Conservation (phyloP, 2,797 vertebrate species). For the Helostoma temminkii region DNA sequence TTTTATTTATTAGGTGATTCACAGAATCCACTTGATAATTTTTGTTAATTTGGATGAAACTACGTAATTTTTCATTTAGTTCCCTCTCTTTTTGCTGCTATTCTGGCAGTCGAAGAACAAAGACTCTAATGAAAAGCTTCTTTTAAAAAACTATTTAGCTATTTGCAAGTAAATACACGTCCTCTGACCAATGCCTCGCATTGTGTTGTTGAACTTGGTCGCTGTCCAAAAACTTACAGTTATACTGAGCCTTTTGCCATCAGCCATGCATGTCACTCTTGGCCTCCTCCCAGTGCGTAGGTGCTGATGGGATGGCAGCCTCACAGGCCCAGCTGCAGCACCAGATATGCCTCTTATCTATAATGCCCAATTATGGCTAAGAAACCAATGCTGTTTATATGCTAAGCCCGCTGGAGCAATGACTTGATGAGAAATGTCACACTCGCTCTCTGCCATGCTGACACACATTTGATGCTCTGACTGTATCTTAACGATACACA, state of each 20-base stretch:
- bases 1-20: too few relatives aligned
- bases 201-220: slow-evolving; percentile 37
- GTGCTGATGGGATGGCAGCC: slow-evolving; percentile 72
- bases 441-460: slow-evolving; percentile 35
- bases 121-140: slow-evolving; percentile 28
- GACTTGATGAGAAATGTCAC: slow-evolving; percentile 57
- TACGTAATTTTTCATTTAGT: too few relatives aligned
- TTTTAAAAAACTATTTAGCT: slow-evolving; percentile 8
- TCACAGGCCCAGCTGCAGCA: slow-evolving; percentile 66
- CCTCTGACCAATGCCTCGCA: slow-evolving; percentile 9
- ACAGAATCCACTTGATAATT: too few relatives aligned
- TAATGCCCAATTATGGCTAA: slow-evolving; percentile 74
- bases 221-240: slow-evolving; percentile 46
- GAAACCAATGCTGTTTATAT: slow-evolving; percentile 72
- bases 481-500: slow-evolving; percentile 52
- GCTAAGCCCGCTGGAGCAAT: slow-evolving; percentile 57
- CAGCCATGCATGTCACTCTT: slow-evolving; percentile 72
- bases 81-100: neutral
- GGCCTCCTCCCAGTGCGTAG: slow-evolving; percentile 50
- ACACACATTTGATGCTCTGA: slow-evolving; percentile 50
- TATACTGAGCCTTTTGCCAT: slow-evolving; percentile 54
- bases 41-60: too few relatives aligned
- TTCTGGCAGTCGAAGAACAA: slow-evolving; percentile 13
- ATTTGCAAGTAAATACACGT: slow-evolving; percentile 7
- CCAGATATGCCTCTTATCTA: slow-evolving; percentile 79